Conservation (phyloP, 2,797 vertebrate genomes). For the Hapalemur alaotrensis region DNA sequence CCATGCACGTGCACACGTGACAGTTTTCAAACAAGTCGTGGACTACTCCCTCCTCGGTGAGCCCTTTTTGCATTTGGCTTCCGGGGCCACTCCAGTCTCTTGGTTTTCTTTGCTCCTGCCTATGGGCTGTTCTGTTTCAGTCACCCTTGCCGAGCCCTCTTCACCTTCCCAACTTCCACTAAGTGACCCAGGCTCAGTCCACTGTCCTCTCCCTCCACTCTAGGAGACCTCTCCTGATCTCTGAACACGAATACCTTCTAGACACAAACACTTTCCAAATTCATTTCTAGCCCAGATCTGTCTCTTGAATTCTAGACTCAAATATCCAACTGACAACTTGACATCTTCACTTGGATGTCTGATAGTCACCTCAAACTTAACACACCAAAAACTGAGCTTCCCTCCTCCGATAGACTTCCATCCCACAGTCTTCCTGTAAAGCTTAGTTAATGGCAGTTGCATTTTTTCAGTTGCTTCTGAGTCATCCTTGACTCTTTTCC, state of each 20-base stretch:
- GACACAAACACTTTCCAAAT: not conserved
- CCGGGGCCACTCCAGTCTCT: not conserved
- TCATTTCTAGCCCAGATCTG: not conserved
- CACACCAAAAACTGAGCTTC: not conserved
- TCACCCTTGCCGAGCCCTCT: not conserved
- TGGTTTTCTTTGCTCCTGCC: not conserved
- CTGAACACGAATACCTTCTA: not conserved
- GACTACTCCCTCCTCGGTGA: not conserved
- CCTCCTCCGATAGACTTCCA: not conserved
- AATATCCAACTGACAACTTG: conserved; percentile 29
- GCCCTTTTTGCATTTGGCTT: not conserved
- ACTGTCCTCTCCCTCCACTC: not conserved
- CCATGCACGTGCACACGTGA: not conserved
- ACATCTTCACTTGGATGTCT: not conserved
- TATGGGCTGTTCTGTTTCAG: not conserved
- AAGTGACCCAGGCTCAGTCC: not conserved
- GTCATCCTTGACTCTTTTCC: not conserved
- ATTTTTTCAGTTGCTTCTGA: conserved; percentile 10
- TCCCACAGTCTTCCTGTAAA: conserved; percentile 19
- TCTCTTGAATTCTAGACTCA: not conserved
- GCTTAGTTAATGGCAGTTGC: not conserved
- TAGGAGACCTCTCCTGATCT: not conserved
- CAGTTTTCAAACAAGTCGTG: not conserved
- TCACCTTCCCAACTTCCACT: not conserved
- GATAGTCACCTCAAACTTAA: conserved; percentile 34